Evolutionary conservation across 1,140 invertebrate species (phyloP), one percentile per base, ranked within the genome.

Genomic region (Mizuhopecten yessoensis): DNA sequence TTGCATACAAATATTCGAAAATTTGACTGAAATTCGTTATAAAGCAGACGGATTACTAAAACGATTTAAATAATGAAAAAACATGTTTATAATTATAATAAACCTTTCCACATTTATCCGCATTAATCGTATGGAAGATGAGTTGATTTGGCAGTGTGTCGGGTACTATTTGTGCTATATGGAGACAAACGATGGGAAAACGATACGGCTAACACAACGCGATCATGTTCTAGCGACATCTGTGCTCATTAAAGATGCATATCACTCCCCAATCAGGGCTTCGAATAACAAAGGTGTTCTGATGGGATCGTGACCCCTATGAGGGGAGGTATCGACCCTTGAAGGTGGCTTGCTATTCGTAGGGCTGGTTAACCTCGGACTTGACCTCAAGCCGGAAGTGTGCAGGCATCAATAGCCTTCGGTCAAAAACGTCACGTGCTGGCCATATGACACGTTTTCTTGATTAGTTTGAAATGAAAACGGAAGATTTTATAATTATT

Each of bases 251-350:
- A 75, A 75, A 29, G 57, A 75, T 75, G 23, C 57, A 75, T 75
- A 75, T 75, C 57, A 1, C 57, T 75, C 57, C 17, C 10, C 42
- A 45, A 45, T 45, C 42, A 17, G 42, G 42, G 42, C 17, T 75
- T 75, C 57, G 0, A 75, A 75, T n/a, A 75, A 75, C 57, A 75
- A 75, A 75, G 57, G 57, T 75, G 57, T 75, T 75, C 11, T 75
- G n/a, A 75, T 75, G 57, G 57, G 57, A 29, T 75, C 57, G 57
- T n/a, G 57, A 75, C 57, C 57, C 57, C 57, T 75, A 75, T 75
- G n/a, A n/a, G 23, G 57, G 57, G n/a, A 75, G 20, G 0, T 75
- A 75, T 75, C n/a, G 57, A n/a, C 57, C 23, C 57, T 75, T n/a
- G 1, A 49, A 2, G 42, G n/a, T 75, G 17, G n/a, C 57, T 75